phyloP scores from a whole-genome alignment of 2,888 invertebrate genomes.

The Lamellibrachia columna region DNA sequence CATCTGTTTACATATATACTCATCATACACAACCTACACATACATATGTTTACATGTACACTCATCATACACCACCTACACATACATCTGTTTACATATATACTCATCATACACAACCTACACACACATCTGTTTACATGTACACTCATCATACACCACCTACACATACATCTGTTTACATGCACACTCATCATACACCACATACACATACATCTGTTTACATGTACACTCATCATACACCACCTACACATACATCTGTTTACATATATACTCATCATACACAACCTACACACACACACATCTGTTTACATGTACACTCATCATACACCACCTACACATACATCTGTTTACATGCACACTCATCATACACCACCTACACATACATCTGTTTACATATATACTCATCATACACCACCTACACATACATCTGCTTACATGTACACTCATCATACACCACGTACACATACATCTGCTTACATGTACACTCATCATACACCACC shows the following conservation, averaged over 20 bases:
- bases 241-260: too few relatives aligned
- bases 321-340: too few relatives aligned
- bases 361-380: neutral
- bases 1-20: neutral
- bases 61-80: neutral
- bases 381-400: neutral
- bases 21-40: neutral
- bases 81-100: neutral
- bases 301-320: too few relatives aligned
- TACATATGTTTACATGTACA: neutral
- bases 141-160: neutral
- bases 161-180: neutral
- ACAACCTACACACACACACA: too few relatives aligned
- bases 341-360: too few relatives aligned
- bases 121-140: neutral
- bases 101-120: neutral
- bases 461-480: neutral
- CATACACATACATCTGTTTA: neutral
- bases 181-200: neutral
- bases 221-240: neutral
- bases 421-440: neutral
- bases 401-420: neutral
- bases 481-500: neutral
- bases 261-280: too few relatives aligned
- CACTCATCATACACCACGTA: neutral